phyloP scores from a whole-genome alignment of 2,113 vertebrate genomes.

The Callospermophilus lateralis region DNA sequence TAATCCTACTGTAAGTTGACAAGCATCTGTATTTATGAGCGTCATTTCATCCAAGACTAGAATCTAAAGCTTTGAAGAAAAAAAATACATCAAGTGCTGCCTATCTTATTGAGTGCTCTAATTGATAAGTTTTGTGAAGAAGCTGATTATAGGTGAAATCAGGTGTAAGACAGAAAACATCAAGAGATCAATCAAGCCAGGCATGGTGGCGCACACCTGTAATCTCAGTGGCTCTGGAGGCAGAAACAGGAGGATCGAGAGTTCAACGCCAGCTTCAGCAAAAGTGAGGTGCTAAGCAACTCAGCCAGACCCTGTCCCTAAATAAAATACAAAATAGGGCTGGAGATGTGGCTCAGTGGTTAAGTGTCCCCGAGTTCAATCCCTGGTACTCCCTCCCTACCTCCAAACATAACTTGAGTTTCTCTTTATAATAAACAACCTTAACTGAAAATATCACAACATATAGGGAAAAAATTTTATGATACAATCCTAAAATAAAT shows the following conservation, averaged over 20 bases:
- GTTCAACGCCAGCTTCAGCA: no score
- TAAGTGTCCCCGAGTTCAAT: no score
- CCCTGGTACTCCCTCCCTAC: no score
- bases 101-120: neutral
- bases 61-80: neutral
- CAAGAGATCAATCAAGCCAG: neutral
- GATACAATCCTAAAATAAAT: neutral
- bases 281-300: no score
- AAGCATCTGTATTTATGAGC: neutral
- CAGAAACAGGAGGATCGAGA: no score
- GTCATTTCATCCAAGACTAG: neutral
- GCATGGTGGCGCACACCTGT: no score
- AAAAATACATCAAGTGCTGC: neutral
- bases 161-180: neutral
- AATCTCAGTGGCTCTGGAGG: no score
- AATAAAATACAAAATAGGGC: no score
- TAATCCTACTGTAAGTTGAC: no score
- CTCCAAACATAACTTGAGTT: neutral
- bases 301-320: no score
- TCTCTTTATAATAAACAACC: conserved; percentile 16
- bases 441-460: conserved; percentile 11
- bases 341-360: no score
- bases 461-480: neutral
- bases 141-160: neutral
- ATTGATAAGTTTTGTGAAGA: neutral